Conservation (phyloP, 2,797 vertebrate species). For the Vipera ursinii region DNA sequence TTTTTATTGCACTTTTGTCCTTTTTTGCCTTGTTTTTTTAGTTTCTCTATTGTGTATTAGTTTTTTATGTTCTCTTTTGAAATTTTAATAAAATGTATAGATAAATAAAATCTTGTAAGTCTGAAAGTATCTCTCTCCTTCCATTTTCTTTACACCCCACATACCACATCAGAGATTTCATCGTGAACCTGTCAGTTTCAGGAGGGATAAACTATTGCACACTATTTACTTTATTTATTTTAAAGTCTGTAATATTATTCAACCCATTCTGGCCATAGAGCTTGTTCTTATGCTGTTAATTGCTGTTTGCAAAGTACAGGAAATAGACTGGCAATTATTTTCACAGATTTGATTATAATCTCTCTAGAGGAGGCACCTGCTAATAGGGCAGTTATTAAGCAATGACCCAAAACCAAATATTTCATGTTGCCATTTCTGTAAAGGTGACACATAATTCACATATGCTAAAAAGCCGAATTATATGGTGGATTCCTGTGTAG, state of each 20-base stretch:
- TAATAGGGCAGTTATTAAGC: rapidly evolving
- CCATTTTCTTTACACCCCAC: not conserved
- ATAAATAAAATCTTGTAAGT: not conserved
- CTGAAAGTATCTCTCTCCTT: not conserved
- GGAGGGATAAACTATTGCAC: not conserved
- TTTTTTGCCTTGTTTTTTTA: not conserved
- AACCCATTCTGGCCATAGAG: not conserved
- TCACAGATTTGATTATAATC: not conserved
- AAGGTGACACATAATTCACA: not conserved
- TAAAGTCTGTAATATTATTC: not conserved
- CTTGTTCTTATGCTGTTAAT: not conserved
- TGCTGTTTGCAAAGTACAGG: not conserved
- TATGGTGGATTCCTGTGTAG: not conserved
- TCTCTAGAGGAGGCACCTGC: not conserved
- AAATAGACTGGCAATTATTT: not conserved
- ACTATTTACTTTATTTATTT: not conserved
- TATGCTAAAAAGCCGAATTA: not conserved
- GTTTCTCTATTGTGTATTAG: not conserved
- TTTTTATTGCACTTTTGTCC: not conserved
- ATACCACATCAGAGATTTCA: not conserved
- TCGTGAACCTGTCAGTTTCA: not conserved
- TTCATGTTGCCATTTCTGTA: not conserved
- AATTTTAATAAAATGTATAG: not conserved
- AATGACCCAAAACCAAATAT: slow-evolving; percentile 3
- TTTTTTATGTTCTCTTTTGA: not conserved